These are phyloP conservation scores for Dicyrtomina minuta DNA, from an alignment of 2,888 invertebrate species.

Conservation along the genomic window DNA sequence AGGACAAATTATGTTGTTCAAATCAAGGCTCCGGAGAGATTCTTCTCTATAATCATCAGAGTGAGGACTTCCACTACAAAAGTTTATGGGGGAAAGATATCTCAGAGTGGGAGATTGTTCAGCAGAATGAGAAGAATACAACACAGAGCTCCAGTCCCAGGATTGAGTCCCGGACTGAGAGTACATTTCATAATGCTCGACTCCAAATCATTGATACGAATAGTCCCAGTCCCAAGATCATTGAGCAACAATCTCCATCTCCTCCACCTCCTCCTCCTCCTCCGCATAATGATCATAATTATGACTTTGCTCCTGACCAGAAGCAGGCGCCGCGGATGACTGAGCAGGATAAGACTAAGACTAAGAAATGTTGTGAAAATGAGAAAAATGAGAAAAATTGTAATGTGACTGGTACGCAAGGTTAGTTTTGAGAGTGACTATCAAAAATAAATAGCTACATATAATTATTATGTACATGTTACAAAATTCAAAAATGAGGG, in stretches of 20 bases:
- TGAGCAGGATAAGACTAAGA: neutral
- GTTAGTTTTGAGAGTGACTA: constrained; percentile 12
- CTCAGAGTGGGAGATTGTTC: constrained; percentile 38
- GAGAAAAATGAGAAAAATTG: constrained; percentile 9
- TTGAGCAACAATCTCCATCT: constrained; percentile 11
- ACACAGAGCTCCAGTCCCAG: neutral
- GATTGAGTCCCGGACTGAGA: neutral
- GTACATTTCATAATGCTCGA: too few relatives aligned
- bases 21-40: constrained; percentile 36
- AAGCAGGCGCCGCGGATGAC: too few relatives aligned
- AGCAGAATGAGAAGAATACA: constrained; percentile 5
- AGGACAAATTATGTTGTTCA: constrained; percentile 38
- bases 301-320: neutral
- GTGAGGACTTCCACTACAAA: constrained; percentile 47
- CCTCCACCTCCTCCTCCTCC: neutral
- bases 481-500: too few relatives aligned
- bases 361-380: constrained; percentile 24
- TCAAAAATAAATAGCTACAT: too few relatives aligned
- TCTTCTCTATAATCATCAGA: constrained; percentile 42
- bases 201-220: neutral
- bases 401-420: constrained; percentile 26
- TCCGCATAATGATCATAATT: neutral
- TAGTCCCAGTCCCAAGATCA: neutral
- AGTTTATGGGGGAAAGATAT: constrained; percentile 51
- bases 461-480: too few relatives aligned